Conservation (phyloP, 1,140 invertebrate species). For the Paraescarpia echinospica region DNA sequence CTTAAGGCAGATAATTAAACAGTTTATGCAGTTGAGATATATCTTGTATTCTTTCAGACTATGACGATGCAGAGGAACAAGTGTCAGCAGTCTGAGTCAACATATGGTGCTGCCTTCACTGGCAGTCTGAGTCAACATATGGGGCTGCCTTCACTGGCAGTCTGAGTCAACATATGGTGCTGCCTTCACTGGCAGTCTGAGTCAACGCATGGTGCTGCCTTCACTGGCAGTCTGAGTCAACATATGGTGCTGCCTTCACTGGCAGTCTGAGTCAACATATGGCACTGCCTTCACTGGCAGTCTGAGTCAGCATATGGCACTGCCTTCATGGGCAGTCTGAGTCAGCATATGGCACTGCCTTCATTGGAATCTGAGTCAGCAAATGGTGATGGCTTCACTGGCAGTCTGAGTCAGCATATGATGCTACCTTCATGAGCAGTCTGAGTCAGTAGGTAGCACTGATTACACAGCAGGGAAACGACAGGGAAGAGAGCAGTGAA, state of each 20-base stretch:
- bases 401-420: background rate
- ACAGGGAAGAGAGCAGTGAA: no score
- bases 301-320: background rate
- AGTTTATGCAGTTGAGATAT: background rate
- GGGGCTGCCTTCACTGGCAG: background rate
- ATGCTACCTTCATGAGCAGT: background rate
- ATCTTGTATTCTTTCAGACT: background rate
- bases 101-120: background rate
- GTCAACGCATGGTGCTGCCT: background rate
- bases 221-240: background rate
- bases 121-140: background rate
- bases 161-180: background rate
- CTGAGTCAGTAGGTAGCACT: background rate
- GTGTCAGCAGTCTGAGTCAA: background rate
- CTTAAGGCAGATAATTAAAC: background rate
- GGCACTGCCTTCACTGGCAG: background rate
- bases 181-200: background rate
- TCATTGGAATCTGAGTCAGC: background rate
- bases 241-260: background rate
- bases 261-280: background rate
- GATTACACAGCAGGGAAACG: background rate
- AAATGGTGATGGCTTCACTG: background rate
- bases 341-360: background rate
- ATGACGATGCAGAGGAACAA: background rate
- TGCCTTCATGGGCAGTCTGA: background rate